Evolutionary conservation across 2,113 vertebrate genomes (phyloP).

Genomic region (Oncorhynchus mykiss): DNA sequence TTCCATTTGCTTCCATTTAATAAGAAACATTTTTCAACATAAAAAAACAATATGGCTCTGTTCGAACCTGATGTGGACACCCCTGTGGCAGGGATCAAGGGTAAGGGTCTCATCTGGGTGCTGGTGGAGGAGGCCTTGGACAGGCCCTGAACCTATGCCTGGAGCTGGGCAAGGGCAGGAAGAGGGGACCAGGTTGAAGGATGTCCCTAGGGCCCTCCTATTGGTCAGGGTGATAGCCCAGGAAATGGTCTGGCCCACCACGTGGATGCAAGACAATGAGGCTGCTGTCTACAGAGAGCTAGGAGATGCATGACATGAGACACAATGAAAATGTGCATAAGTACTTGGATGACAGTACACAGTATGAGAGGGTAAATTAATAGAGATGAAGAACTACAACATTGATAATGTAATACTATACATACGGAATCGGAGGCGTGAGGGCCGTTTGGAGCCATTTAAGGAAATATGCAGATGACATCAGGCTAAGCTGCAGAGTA

Average conservation of each 20-base stretch:
- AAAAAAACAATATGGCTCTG: too few relatives aligned
- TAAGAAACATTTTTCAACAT: too few relatives aligned
- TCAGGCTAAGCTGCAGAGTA: too few relatives aligned
- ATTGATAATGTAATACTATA: too few relatives aligned
- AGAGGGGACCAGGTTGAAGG: slow-evolving; percentile 71
- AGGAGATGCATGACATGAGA: slow-evolving; percentile 26
- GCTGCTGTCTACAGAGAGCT: slow-evolving; percentile 86
- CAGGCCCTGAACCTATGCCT: too few relatives aligned
- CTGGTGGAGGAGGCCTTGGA: slow-evolving; percentile 11
- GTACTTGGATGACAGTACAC: neutral
- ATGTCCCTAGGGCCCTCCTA: slow-evolving; percentile 79
- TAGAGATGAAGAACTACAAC: too few relatives aligned
- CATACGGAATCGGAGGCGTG: too few relatives aligned
- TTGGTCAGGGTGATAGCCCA: slow-evolving; percentile 84
- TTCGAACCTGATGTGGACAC: neutral
- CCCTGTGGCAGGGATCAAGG: neutral
- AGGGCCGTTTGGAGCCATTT: neutral
- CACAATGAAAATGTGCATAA: neutral
- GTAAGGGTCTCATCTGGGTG: slow-evolving; percentile 58
- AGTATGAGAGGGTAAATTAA: too few relatives aligned
- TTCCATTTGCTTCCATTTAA: too few relatives aligned
- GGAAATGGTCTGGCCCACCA: slow-evolving; percentile 86
- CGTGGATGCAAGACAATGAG: slow-evolving; percentile 85
- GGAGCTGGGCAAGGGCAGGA: slow-evolving; percentile 24
- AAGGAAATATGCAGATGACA: neutral